Conservation (phyloP, 64 coral and sea anemone genomes). For the Stichodactyla helianthus region DNA sequence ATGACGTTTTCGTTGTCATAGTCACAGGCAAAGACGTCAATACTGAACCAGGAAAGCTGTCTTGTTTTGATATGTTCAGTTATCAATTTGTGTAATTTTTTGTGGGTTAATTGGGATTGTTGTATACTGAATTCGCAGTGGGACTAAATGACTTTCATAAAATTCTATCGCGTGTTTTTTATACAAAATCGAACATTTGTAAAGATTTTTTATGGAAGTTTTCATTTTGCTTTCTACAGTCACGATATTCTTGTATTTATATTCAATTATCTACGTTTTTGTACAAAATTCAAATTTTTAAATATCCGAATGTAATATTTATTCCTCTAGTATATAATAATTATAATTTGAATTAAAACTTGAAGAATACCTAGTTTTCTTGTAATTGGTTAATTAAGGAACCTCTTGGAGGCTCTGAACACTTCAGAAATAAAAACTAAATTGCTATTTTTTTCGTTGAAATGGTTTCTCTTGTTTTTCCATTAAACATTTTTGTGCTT, state of each 20-base stretch:
- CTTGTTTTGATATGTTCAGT: neutral
- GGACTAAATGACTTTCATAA: too few species aligned
- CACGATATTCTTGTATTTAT: neutral
- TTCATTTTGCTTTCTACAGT: too few species aligned
- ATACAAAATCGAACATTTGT: neutral
- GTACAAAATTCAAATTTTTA: neutral
- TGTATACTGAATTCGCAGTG: too few species aligned
- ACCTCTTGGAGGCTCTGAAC: neutral
- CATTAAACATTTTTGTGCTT: neutral
- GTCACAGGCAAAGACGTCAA: neutral
- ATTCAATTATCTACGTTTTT: neutral
- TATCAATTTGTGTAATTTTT: neutral
- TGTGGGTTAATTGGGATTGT: neutral
- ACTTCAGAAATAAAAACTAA: neutral
- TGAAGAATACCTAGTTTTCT: neutral
- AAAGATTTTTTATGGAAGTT: too few species aligned
- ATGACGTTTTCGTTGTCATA: neutral
- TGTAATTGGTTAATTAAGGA: neutral
- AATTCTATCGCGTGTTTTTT: neutral
- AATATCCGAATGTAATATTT: constrained; percentile 1
- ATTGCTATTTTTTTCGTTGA: neutral
- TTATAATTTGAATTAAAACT: neutral
- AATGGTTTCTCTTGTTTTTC: neutral
- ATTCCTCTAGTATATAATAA: neutral
- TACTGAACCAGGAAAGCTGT: neutral